Evolutionary conservation across 2,888 invertebrate species (phyloP), one percentile per base, ranked within the genome.

Genomic region (Carterocephalus palaemon): DNA sequence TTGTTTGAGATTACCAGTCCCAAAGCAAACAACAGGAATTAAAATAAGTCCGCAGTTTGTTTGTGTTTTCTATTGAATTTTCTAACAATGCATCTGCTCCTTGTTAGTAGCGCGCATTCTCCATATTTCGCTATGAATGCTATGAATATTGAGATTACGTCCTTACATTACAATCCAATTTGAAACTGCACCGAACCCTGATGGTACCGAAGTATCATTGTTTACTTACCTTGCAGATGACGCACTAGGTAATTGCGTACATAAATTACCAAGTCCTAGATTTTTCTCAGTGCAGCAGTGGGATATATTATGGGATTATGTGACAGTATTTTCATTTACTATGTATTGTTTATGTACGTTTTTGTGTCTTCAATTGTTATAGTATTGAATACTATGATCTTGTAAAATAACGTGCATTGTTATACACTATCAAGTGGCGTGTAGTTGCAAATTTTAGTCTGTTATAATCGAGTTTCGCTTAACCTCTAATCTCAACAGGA

Each of bases 91-190:
- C 37, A 38, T 33, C 66, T 57, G 51, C 52, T 39, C 53, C 55
- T 54, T 55, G 52, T 48, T 49, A 54, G 47, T 59, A 52, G 51
- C 52, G 54, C 55, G 49, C 53, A 46, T 60, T 61, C 57, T 59
- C 60, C 63, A 68, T 70, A 74, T 72, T 71, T 62, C 62, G 67
- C 70, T 70, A 72, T 72, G 76, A 80, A 76, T 82, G 67, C 70
- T 70, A 72, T 72, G 76, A 80, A 76, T 82, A 82, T 82, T 80
- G 76, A 78, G 71, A 78, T n/a, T n/a, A n/a, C 75, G 79, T 71
- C 67, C 71, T 78, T 70, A 66, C 67, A 71, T 29, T 16, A 16
- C 29, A 29, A 16, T 29, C 16, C 16, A 16, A 4, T 29, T 29
- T 8, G 29, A 16, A 29, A n/a, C n/a, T n/a, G n/a, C n/a, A n/a